Base-by-base conservation (phyloP, 2,888 invertebrate species). In the Meandrusa payeni region DNA sequence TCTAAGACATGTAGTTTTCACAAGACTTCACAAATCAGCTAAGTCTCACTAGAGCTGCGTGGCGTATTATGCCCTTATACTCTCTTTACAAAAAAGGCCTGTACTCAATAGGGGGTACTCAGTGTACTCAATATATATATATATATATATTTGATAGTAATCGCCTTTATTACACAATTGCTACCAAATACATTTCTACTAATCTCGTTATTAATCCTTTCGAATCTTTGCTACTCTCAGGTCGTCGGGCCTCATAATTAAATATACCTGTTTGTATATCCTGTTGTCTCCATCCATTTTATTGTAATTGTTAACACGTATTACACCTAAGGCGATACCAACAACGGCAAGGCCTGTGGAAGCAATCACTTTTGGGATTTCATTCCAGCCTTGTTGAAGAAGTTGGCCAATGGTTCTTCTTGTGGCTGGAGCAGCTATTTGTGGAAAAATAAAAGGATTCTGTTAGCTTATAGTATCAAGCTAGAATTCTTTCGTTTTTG, bases 291-390 rank as follows among this genome's bases (percentile, higher is more conserved):
- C 91, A 62, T 93, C 92, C 23, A 81, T 88, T 46, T 81, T 75
- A 11, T 78, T 61, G 54, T 92, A 91, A 22, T 83, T 88, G 46
- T 73, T 69, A 32, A 88, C 52, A 1, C 89, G 90, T 22, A 78
- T 32, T 10, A 64, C 61, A 9, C 83, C 86, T 47, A 92, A 52
- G 3, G 71, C 89, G 2, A 91, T 33, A 15, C 94, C 93, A 22
- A 89, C 60, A 0, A 93, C 0, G 0, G 87, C 93, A 51, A 93
- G 52, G 6, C 88, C 89, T 1, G 89, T 75, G 12, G 91, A 85
- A 15, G 88, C 92, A 26, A 94, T 71, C 32, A 94, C 76, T 73
- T 94, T 94, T 2, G 94, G 94, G 46, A 93, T 91, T 77, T 93
- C 93, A 61, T 89, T 77, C 92, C 93, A 87, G 29, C 82, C 86